Base-by-base conservation (phyloP, 2,113 vertebrate genomes). In the Urocolius indicus region DNA sequence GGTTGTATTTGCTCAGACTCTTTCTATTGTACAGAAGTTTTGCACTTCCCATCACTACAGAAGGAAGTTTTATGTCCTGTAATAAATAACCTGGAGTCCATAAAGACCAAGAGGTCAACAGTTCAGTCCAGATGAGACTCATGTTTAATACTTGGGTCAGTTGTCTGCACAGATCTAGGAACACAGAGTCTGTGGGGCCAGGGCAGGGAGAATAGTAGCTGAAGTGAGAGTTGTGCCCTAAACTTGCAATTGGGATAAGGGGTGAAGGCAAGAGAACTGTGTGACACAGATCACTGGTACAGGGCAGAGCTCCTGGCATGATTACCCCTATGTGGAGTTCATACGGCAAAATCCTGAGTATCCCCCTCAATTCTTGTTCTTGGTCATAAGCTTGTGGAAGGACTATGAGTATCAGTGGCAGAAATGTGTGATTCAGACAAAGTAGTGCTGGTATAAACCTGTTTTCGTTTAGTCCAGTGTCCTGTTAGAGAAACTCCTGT, bases 361-460 rank as follows among this genome's bases (percentile, higher is more conserved):
- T 41, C 26, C 14, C 20, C 8, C 19, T 18, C 43, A 1, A 21
- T 13, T 29, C 63, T n/a, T 57, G 23, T 8, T 49, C 22, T 58
- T 5, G 1, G 18, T 12, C 11, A 3, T 3, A 3, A 48, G 45
- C 29, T 52, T 61, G 55, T 32, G 29, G 43, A 11, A 49, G 84
- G 26, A 67, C 26, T 19, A 6, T 0, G 0, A 45, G 26, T 17
- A 7, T 15, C 21, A 2, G 59, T 17, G 54, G 27, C 49, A 43
- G 55, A 24, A 68, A 26, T 0, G 0, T 30, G 29, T 5, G 10
- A 27, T 34, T 26, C 17, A 17, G 48, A 21, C 29, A 5, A 8
- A 38, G n/a, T 9, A 34, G 5, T 16, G 54, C 71, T 62, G 68
- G 5, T 74, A 1, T 22, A 17, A 66, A 69, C 58, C 16, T 24